Evolutionary conservation across 2,113 vertebrate genomes (phyloP).

Genomic region (Gambusia affinis): DNA sequence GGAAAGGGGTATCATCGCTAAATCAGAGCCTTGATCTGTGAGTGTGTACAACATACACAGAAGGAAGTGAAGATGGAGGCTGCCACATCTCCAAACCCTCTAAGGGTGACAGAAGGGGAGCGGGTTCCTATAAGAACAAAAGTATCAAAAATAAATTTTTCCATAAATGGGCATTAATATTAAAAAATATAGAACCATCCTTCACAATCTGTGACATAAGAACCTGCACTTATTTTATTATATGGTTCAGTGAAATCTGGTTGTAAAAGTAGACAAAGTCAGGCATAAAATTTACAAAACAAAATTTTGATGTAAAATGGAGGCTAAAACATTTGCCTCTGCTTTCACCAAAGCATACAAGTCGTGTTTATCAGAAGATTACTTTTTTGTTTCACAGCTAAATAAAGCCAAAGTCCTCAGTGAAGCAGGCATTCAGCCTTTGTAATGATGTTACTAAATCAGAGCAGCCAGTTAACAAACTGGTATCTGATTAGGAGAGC

Average conservation of each 20-base stretch:
- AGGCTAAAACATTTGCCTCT: constrained; percentile 5
- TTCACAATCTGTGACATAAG: too few species aligned
- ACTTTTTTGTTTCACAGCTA: constrained; percentile 1
- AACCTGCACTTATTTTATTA: too few species aligned
- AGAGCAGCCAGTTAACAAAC: constrained; percentile 51
- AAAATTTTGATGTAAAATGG: too few species aligned
- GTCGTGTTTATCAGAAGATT: neutral
- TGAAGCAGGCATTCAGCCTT: constrained; percentile 26
- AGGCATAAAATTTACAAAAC: neutral
- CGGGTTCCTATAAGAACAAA: neutral
- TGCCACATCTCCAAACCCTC: neutral
- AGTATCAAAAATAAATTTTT: too few species aligned
- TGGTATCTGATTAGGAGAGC: constrained; percentile 50
- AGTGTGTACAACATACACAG: neutral
- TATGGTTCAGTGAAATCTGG: too few species aligned
- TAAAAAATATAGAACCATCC: too few species aligned
- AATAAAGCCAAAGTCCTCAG: constrained; percentile 6
- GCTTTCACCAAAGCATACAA: constrained; percentile 15
- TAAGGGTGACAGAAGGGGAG: neutral
- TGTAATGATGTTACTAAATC: constrained; percentile 43
- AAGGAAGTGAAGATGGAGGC: neutral
- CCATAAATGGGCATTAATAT: too few species aligned
- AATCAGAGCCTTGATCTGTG: too few species aligned
- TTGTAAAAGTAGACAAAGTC: neutral
- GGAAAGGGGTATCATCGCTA: neutral